Percentiles rank a stretch among this genome's conserved stretches.
These are phyloP conservation scores for Thunnus albacares DNA, from an alignment of 2,797 vertebrate species.

Conservation along the genomic window DNA sequence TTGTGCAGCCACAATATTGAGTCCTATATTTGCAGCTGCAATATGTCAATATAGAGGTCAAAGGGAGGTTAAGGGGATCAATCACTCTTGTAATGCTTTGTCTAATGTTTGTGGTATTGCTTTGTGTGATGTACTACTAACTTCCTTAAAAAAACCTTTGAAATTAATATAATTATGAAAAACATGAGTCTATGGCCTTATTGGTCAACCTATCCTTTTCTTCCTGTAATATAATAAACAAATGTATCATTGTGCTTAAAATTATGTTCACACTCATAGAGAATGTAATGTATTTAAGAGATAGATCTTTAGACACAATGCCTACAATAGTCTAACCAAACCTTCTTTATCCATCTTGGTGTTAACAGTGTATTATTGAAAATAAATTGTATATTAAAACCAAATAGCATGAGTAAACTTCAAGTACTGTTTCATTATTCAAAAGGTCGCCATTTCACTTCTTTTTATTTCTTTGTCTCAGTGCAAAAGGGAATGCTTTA, in stretches of 20 bases:
- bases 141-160: too few species aligned
- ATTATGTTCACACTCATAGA: not conserved
- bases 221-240: not conserved
- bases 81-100: not conserved
- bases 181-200: too few species aligned
- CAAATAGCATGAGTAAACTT: not conserved
- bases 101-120: not conserved
- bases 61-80: not conserved
- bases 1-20: too few species aligned
- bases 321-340: not conserved
- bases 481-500: slow-evolving; percentile 78
- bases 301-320: not conserved
- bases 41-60: not conserved
- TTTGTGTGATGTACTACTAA: not conserved
- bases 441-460: slow-evolving; percentile 38
- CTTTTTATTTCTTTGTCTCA: slow-evolving; percentile 70
- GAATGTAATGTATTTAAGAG: not conserved
- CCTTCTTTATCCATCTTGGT: too few species aligned
- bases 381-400: not conserved
- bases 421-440: slow-evolving; percentile 1
- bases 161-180: too few species aligned
- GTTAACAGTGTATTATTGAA: not conserved
- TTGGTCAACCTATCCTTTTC: not conserved
- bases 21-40: not conserved
- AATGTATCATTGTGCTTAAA: not conserved